phyloP scores from a whole-genome alignment of 2,113 vertebrate species.

The Neofelis nebulosa region DNA sequence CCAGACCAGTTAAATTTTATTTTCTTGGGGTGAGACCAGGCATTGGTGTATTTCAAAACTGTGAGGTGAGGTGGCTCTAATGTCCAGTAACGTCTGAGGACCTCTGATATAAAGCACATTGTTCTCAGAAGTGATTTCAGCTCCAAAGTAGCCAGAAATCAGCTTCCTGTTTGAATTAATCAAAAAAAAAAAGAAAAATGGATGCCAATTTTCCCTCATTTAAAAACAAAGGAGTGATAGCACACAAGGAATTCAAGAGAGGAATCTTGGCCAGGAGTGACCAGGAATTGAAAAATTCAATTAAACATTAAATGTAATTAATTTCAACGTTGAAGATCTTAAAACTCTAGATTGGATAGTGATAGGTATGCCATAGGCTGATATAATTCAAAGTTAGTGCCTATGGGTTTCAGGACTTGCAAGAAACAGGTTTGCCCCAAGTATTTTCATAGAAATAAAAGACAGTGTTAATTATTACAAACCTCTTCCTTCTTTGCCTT shows the following conservation, averaged over 20 bases:
- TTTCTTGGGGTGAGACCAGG: neutral
- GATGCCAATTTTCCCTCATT: neutral
- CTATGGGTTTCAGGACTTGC: neutral
- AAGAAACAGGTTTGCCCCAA: neutral
- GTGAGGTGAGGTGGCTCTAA: neutral
- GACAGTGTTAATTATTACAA: neutral
- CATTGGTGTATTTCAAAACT: neutral
- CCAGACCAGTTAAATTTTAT: neutral
- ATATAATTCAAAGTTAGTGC: neutral
- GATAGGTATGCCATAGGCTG: neutral
- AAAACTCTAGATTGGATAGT: neutral
- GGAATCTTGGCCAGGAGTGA: neutral
- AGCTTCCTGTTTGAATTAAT: constrained; percentile 11
- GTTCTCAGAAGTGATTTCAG: neutral
- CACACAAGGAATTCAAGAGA: constrained; percentile 14
- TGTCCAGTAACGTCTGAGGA: neutral
- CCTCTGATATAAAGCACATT: neutral
- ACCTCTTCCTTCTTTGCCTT: neutral
- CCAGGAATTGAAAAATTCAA: constrained; percentile 54
- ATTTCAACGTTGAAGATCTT: constrained; percentile 25
- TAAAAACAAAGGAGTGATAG: constrained; percentile 51
- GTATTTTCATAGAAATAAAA: neutral
- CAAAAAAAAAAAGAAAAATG: neutral
- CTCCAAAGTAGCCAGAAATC: neutral
- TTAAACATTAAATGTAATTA: constrained; percentile 59